Conservation (phyloP, 2,797 vertebrate species). For the Halcyon smyrnensis region DNA sequence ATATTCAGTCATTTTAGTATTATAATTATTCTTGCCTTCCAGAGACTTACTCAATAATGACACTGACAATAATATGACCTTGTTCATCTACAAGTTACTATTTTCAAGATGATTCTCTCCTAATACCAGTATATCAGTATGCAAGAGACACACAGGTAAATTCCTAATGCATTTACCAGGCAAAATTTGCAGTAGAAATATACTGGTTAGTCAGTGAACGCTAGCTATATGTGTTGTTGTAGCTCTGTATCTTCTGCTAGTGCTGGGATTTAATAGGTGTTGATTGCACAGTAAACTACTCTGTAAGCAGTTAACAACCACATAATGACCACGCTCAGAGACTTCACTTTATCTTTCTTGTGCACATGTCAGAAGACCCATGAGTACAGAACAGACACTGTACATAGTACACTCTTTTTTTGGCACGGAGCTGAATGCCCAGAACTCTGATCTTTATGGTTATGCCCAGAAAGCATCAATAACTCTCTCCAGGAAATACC, state of each 20-base stretch:
- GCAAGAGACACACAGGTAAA: neutral
- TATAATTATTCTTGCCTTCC: neutral
- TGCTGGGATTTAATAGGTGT: neutral
- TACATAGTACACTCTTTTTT: neutral
- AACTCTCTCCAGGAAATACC: neutral
- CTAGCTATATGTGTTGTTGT: neutral
- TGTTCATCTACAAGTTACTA: neutral
- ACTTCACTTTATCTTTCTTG: neutral
- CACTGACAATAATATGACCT: neutral
- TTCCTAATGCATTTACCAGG: neutral
- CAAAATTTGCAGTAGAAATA: neutral
- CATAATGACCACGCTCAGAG: neutral
- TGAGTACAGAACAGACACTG: neutral
- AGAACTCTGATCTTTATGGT: neutral
- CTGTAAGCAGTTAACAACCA: neutral
- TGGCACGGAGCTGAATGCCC: neutral
- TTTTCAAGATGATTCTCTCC: neutral
- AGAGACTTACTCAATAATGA: neutral
- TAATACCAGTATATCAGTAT: neutral
- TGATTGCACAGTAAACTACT: neutral
- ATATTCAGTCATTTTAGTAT: neutral
- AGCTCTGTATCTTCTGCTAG: neutral
- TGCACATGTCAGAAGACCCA: rapidly evolving
- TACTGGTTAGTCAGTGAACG: neutral
- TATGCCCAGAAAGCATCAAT: neutral